phyloP scores from a whole-genome alignment of 2,113 vertebrate genomes.

The Alectura lathami region DNA sequence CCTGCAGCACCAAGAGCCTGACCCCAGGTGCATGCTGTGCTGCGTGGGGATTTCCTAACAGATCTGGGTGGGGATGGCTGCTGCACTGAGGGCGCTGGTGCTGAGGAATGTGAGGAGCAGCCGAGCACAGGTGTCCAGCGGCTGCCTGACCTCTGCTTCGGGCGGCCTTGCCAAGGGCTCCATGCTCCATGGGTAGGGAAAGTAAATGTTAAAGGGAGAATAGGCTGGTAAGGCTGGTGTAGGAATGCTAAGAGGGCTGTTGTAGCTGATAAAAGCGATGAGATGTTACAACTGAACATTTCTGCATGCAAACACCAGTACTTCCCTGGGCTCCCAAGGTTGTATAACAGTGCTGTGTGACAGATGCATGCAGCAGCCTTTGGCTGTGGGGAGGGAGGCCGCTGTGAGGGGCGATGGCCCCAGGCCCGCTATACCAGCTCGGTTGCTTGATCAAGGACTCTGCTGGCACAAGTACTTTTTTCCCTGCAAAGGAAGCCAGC shows the following conservation, averaged over 20 bases:
- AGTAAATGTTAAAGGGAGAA: background rate
- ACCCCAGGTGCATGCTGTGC: fast-evolving
- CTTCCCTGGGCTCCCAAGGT: background rate
- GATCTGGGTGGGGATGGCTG: fast-evolving
- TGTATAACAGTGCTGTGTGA: background rate
- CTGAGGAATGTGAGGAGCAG: background rate
- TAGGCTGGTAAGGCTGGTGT: fast-evolving
- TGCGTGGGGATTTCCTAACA: background rate
- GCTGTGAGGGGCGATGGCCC: background rate
- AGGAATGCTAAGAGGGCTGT: background rate
- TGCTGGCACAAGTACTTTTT: background rate
- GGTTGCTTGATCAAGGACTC: background rate
- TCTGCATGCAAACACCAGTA: background rate
- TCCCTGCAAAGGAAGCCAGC: background rate
- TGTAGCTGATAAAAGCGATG: background rate
- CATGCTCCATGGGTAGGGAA: background rate
- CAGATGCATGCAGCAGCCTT: background rate
- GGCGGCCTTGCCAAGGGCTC: background rate
- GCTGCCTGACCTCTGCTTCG: background rate
- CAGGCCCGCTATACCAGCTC: fast-evolving
- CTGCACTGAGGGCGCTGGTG: background rate
- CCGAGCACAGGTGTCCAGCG: background rate
- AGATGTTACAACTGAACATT: background rate
- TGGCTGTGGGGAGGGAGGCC: background rate
- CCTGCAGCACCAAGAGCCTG: background rate